Conservation (phyloP, 2,888 invertebrate species). For the Sericinus montela region DNA sequence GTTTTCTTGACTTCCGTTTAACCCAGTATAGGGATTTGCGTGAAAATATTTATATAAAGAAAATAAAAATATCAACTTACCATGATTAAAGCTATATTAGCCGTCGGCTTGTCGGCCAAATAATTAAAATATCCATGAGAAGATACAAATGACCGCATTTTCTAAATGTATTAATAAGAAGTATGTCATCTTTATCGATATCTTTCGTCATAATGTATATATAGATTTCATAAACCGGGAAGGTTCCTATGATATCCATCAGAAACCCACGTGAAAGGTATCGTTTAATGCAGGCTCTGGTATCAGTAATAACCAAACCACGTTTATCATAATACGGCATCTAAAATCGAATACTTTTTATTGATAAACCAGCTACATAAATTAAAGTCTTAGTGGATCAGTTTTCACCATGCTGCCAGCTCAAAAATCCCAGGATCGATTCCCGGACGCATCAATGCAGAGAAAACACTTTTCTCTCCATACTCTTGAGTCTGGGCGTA, state of each 20-base stretch:
- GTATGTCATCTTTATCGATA: slow-evolving; percentile 25
- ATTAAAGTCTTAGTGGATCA: too few relatives aligned
- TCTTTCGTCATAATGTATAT: slow-evolving; percentile 22
- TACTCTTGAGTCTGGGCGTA: too few relatives aligned
- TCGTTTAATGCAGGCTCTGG: slow-evolving; percentile 34
- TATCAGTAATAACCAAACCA: slow-evolving; percentile 42
- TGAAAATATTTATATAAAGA: too few relatives aligned
- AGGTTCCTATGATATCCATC: slow-evolving; percentile 43
- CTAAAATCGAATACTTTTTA: slow-evolving; percentile 42
- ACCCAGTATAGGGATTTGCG: too few relatives aligned
- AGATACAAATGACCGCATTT: slow-evolving; percentile 55
- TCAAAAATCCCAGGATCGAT: too few relatives aligned
- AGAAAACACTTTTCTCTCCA: too few relatives aligned
- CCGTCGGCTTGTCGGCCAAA: slow-evolving; percentile 41
- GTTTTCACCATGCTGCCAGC: too few relatives aligned
- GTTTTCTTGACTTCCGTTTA: too few relatives aligned
- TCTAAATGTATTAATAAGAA: slow-evolving; percentile 39
- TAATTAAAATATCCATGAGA: slow-evolving; percentile 49
- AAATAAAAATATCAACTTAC: slow-evolving; percentile 32
- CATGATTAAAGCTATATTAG: slow-evolving; percentile 38
- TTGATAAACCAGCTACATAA: too few relatives aligned
- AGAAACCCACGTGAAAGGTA: slow-evolving; percentile 47
- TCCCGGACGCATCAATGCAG: too few relatives aligned
- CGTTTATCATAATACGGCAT: slow-evolving; percentile 44
- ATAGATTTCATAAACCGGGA: slow-evolving; percentile 36